phyloP scores from a whole-genome alignment of 2,888 invertebrate species.

The Lasioglossum zephyrum region DNA sequence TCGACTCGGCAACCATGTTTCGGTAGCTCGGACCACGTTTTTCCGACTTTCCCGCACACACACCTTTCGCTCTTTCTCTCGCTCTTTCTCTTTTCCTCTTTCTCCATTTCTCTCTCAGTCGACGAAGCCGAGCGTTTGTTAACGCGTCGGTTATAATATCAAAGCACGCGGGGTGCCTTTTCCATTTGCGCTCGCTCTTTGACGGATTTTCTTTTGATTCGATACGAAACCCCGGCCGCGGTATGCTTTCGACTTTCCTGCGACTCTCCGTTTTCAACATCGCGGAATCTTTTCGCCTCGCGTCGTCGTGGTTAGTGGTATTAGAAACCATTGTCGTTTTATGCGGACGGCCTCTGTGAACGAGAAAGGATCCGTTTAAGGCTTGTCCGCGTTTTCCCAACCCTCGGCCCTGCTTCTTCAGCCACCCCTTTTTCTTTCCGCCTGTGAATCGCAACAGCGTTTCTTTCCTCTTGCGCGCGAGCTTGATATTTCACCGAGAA shows the following conservation, averaged over 20 bases:
- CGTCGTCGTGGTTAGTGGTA: slow-evolving; percentile 25
- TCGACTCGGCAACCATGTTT: slow-evolving; percentile 55
- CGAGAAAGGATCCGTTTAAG: slow-evolving; percentile 49
- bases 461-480: neutral
- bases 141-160: slow-evolving; percentile 71
- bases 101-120: slow-evolving; percentile 29
- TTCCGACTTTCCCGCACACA: slow-evolving; percentile 36
- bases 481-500: neutral
- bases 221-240: slow-evolving; percentile 62
- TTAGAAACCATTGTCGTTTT: slow-evolving; percentile 46
- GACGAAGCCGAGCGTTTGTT: slow-evolving; percentile 56
- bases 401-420: neutral
- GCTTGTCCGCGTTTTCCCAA: neutral
- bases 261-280: slow-evolving; percentile 35
- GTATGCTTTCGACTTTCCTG: slow-evolving; percentile 44
- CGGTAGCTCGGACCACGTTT: slow-evolving; percentile 59
- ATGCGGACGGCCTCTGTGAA: slow-evolving; percentile 27
- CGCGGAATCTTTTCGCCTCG: slow-evolving; percentile 36
- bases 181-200: slow-evolving; percentile 80
- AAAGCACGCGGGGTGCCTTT: slow-evolving; percentile 72
- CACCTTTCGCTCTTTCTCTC: neutral
- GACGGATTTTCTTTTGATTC: slow-evolving; percentile 82
- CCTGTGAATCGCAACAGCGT: neutral
- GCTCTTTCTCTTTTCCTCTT: neutral
- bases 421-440: neutral